These are phyloP conservation scores for Atta colombica DNA, from an alignment of 1,140 invertebrate species.

Conservation along the genomic window DNA sequence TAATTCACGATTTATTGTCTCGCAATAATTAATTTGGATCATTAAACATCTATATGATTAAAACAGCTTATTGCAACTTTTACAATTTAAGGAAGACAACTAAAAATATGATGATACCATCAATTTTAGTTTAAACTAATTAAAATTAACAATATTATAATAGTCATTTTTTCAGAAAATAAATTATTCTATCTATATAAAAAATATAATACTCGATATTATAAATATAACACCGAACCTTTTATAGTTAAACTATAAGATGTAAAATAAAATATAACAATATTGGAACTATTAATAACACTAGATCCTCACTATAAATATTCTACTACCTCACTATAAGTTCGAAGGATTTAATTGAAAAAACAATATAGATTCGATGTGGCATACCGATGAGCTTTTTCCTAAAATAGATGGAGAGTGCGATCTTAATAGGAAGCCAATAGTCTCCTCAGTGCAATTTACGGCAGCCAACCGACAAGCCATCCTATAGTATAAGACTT, in stretches of 20 bases:
- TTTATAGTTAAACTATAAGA: background rate
- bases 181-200: background rate
- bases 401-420: constrained; percentile 55
- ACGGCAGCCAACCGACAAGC: constrained; percentile 45
- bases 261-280: background rate
- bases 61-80: background rate
- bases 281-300: background rate
- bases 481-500: constrained; percentile 35
- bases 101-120: background rate
- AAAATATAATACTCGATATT: background rate
- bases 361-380: constrained; percentile 7
- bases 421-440: constrained; percentile 79
- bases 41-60: background rate
- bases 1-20: background rate
- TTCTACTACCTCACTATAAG: background rate
- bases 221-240: background rate
- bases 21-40: background rate
- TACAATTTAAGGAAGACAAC: background rate
- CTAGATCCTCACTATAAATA: constrained; percentile 7
- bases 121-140: background rate
- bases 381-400: background rate
- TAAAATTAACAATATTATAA: background rate
- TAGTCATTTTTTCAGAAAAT: background rate
- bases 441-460: constrained; percentile 73
- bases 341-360: constrained; percentile 12